Percentiles rank a stretch among this genome's conserved stretches.
phyloP scores from a whole-genome alignment of 1,140 invertebrate species.

The Drosophila trapezifrons region DNA sequence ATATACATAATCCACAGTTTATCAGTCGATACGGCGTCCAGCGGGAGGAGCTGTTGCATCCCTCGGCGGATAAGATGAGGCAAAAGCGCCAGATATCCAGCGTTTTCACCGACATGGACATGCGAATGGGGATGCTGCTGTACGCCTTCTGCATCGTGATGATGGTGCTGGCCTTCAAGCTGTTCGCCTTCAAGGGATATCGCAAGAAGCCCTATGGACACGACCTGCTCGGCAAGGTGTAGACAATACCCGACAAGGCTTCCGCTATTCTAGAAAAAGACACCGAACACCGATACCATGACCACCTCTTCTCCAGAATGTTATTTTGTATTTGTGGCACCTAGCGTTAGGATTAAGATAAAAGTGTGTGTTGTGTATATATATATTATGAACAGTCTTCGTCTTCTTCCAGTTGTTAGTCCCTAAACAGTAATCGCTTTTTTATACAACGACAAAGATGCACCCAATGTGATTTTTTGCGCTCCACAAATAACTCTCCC shows the following conservation, averaged over 20 bases:
- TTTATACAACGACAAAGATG: conserved; percentile 56
- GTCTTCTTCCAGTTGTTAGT: conserved; percentile 68
- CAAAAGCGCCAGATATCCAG: conserved; percentile 84
- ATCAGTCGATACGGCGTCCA: conserved; percentile 85
- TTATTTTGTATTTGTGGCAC: conserved; percentile 39
- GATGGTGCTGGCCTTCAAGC: conserved; percentile 90
- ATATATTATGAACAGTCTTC: conserved; percentile 44
- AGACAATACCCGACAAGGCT: conserved; percentile 34
- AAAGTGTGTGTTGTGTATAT: conserved; percentile 49
- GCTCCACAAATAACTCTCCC: conserved; percentile 2
- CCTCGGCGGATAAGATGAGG: conserved; percentile 66
- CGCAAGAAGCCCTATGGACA: conserved; percentile 89
- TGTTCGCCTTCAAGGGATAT: conserved; percentile 89
- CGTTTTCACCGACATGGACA: conserved; percentile 88
- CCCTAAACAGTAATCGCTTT: conserved; percentile 53
- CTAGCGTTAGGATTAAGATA: conserved; percentile 63
- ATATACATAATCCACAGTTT: conserved; percentile 88
- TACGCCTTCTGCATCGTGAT: conserved; percentile 89
- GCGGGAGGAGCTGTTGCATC: conserved; percentile 57
- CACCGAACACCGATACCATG: conserved; percentile 40
- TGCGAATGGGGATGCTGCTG: conserved; percentile 90
- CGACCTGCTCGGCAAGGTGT: conserved; percentile 88
- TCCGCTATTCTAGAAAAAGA: conserved; percentile 43
- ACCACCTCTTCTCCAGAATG: conserved; percentile 33
- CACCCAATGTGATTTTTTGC: conserved; percentile 39